A percentile compares a stretch with the other conserved stretches of the same genome.
Evolutionary conservation across 2,888 invertebrate species (phyloP).

Genomic region (Gasteruption jaculator): DNA sequence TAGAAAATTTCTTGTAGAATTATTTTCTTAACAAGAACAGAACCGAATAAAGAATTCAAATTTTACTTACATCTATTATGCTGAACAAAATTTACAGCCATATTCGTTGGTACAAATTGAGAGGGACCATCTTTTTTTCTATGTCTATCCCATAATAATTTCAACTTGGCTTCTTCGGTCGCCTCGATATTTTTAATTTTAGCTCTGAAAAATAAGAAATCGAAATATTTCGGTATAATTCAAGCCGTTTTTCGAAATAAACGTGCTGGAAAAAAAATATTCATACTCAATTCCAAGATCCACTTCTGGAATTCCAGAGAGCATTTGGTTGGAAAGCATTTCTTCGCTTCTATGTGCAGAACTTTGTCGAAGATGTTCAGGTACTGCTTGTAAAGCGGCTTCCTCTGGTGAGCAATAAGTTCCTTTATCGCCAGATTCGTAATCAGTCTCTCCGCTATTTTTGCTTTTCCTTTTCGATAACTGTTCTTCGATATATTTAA

Average conservation of each 20-base stretch:
- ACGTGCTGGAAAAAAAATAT: conserved; percentile 6
- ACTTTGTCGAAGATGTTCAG: conserved; percentile 82
- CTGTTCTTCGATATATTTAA: conserved; percentile 83
- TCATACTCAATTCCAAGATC: conserved; percentile 94
- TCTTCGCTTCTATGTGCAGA: conserved; percentile 90
- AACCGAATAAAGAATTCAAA: not conserved
- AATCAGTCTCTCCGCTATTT: conserved; percentile 47
- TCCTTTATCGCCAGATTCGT: conserved; percentile 49
- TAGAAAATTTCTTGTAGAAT: not conserved
- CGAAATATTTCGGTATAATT: conserved; percentile 15
- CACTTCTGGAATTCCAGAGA: conserved; percentile 98
- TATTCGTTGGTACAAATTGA: conserved; percentile 94
- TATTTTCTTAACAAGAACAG: not conserved
- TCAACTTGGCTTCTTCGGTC: conserved; percentile 96
- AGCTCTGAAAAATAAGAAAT: conserved; percentile 56
- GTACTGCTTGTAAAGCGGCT: conserved; percentile 83
- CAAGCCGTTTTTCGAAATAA: not conserved
- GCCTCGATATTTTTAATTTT: conserved; percentile 99
- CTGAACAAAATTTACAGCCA: conserved; percentile 98
- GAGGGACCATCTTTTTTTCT: conserved; percentile 91
- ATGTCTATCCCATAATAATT: conserved; percentile 81
- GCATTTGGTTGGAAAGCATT: conserved; percentile 99
- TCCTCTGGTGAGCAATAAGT: conserved; percentile 82
- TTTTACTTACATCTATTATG: conserved; percentile 82
- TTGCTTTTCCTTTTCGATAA: conserved; percentile 78